Evolutionary conservation across 2,113 vertebrate species (phyloP).

Genomic region (Rhea americana): DNA sequence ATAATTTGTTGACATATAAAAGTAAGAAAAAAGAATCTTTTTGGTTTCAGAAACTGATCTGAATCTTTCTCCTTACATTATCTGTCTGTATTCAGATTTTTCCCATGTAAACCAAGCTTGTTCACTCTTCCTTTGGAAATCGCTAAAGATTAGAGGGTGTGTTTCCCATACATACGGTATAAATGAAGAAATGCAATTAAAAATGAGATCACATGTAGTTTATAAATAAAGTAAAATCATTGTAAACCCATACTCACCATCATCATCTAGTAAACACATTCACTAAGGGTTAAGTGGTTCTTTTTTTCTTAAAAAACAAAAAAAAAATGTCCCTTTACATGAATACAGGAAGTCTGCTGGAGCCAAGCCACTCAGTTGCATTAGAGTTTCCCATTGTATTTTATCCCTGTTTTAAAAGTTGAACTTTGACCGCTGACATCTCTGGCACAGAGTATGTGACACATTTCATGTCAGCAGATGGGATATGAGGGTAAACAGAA

Average conservation of each 20-base stretch:
- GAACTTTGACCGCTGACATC: neutral
- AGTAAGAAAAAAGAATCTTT: neutral
- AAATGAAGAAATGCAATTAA: neutral
- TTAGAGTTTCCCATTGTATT: neutral
- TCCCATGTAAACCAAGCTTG: neutral
- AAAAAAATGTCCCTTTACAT: neutral
- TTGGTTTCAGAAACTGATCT: neutral
- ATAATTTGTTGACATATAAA: conserved; percentile 7
- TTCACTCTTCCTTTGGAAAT: neutral
- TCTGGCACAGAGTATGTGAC: neutral
- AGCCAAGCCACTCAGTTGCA: neutral
- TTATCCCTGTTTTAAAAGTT: neutral
- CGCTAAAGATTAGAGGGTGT: neutral
- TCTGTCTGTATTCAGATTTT: neutral
- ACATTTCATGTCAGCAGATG: neutral
- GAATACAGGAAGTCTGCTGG: neutral
- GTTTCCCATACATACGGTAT: neutral
- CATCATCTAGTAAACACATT: neutral
- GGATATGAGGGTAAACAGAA: neutral
- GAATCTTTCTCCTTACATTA: neutral
- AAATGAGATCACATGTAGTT: neutral
- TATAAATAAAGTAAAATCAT: neutral
- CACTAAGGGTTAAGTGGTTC: neutral
- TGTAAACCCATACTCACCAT: neutral
- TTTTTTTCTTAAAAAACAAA: neutral